A percentile compares a stretch with the other conserved stretches of the same genome.
Evolutionary conservation across 2,113 vertebrate genomes (phyloP).

Genomic region (Gallinago paraguaiae): DNA sequence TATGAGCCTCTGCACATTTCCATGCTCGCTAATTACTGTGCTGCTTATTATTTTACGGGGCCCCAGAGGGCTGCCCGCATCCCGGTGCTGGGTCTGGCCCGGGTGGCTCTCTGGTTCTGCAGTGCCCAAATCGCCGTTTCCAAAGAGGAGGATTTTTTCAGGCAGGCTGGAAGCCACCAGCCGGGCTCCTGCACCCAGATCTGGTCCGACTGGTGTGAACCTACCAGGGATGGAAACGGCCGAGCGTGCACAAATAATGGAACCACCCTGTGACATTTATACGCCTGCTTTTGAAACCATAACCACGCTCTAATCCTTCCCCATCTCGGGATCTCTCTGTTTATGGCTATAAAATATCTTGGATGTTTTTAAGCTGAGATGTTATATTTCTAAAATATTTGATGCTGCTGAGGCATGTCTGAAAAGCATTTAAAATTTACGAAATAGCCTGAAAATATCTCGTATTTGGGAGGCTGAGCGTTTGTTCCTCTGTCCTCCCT

Average conservation of each 20-base stretch:
- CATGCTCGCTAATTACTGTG: not conserved
- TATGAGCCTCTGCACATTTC: not conserved
- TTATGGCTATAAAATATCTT: not conserved
- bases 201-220: not conserved
- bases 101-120: not conserved
- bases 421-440: not conserved
- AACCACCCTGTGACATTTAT: not conserved
- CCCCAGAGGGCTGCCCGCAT: not conserved
- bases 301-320: not conserved
- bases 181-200: not conserved
- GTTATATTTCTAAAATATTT: not conserved
- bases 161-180: not conserved
- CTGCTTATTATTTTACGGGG: not conserved
- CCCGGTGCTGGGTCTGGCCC: not conserved
- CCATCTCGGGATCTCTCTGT: not conserved
- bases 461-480: not conserved
- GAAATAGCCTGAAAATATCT: not conserved
- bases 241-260: not conserved
- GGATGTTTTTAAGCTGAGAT: not conserved
- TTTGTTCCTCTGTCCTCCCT: not conserved
- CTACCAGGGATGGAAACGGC: not conserved
- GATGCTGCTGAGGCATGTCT: not conserved
- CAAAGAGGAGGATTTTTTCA: not conserved
- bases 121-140: fast-evolving
- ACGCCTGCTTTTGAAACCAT: not conserved